Conservation (phyloP, 1,140 invertebrate species). For the Cydia fagiglandana region DNA sequence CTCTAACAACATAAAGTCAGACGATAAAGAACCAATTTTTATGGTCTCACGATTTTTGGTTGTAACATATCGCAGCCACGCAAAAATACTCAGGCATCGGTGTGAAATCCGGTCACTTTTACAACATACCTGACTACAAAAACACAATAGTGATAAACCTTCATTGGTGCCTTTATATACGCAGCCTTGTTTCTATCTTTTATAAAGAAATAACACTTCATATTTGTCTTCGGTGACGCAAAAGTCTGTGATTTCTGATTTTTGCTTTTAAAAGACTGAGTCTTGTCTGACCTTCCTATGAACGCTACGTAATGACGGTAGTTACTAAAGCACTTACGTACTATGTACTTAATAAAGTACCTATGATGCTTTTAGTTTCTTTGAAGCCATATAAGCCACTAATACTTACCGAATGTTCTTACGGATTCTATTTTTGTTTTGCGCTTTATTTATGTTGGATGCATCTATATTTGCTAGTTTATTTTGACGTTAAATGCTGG, state of each 20-base stretch:
- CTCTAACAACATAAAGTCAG: too few relatives aligned
- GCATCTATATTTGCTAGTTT: too few relatives aligned
- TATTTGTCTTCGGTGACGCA: background rate
- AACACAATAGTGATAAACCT: constrained; percentile 62
- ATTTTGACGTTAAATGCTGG: too few relatives aligned
- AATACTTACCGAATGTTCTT: background rate
- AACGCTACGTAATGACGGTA: background rate
- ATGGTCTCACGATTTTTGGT: too few relatives aligned
- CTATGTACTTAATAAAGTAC: background rate
- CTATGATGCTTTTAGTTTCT: background rate
- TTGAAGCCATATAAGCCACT: background rate
- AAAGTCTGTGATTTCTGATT: background rate
- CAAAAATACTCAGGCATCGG: constrained; percentile 33
- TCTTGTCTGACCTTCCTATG: background rate
- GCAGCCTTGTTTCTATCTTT: constrained; percentile 42
- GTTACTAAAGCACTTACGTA: too few relatives aligned
- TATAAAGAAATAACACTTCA: constrained; percentile 35
- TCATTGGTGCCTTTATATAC: constrained; percentile 49
- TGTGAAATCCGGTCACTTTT: constrained; percentile 44
- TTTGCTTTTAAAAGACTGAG: background rate
- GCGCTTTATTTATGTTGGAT: background rate
- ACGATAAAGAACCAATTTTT: too few relatives aligned
- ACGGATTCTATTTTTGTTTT: background rate
- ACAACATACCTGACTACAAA: constrained; percentile 50
- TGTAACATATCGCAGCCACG: too few relatives aligned